phyloP scores from a whole-genome alignment of 1,140 invertebrate species.

The Pogonomyrmex californicus region DNA sequence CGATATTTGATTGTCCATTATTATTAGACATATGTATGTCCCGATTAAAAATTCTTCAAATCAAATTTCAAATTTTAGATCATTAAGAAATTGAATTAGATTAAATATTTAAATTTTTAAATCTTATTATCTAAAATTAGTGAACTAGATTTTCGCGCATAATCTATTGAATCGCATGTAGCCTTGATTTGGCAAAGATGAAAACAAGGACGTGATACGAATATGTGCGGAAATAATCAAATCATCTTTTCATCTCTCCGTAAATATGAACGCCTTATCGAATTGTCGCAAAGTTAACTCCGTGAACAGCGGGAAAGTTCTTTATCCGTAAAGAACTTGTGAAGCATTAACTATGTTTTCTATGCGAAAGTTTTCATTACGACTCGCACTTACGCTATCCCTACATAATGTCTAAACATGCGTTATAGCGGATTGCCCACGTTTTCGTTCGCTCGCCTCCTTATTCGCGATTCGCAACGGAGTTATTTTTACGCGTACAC shows the following conservation, averaged over 20 bases:
- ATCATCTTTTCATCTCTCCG: conserved; percentile 14
- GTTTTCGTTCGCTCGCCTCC: neutral
- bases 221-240: conserved; percentile 29
- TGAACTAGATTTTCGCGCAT: neutral
- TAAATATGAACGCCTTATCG: conserved; percentile 40
- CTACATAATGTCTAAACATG: conserved; percentile 23
- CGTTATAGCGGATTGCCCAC: neutral
- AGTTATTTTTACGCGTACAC: conserved; percentile 42
- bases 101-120: neutral
- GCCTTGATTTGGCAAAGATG: neutral
- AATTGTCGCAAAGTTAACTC: conserved; percentile 57
- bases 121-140: neutral
- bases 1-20: neutral
- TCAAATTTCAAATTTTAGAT: neutral
- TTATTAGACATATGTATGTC: neutral
- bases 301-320: conserved; percentile 35
- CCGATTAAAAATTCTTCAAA: neutral
- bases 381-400: conserved; percentile 31
- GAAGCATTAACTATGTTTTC: conserved; percentile 69
- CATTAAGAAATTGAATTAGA: conserved; percentile 10
- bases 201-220: conserved; percentile 30
- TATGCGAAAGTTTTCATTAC: conserved; percentile 49
- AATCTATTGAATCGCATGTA: neutral
- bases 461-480: conserved; percentile 32
- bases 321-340: conserved; percentile 51